Conservation (phyloP, 2,888 invertebrate genomes). For the Stenurella melanura region DNA sequence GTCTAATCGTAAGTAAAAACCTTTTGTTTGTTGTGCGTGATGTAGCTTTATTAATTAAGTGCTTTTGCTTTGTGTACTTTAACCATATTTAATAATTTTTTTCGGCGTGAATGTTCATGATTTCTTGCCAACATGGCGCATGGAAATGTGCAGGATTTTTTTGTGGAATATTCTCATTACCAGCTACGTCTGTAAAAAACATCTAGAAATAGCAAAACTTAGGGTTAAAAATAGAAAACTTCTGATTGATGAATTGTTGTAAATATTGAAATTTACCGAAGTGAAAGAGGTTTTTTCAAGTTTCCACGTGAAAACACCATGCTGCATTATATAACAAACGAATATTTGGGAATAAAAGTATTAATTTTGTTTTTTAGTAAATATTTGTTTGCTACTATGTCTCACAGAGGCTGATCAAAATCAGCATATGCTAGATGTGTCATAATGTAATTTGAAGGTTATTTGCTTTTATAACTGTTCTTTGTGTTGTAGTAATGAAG, state of each 20-base stretch:
- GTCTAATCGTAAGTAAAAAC: constrained; percentile 49
- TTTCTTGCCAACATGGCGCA: constrained; percentile 79
- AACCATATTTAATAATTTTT: constrained; percentile 52
- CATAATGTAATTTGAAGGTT: constrained; percentile 54
- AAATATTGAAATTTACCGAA: background rate
- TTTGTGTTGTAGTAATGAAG: constrained; percentile 78
- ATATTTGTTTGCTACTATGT: background rate
- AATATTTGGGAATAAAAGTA: constrained; percentile 8
- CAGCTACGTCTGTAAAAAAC: background rate
- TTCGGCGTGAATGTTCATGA: constrained; percentile 70
- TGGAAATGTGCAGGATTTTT: constrained; percentile 47
- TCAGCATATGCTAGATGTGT: constrained; percentile 48
- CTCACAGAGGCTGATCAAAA: background rate
- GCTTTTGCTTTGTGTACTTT: constrained; percentile 57
- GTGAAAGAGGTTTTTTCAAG: constrained; percentile 12
- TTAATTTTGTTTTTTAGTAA: background rate
- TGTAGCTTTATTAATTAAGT: constrained; percentile 40
- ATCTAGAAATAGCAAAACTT: constrained; percentile 24
- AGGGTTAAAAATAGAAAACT: constrained; percentile 29
- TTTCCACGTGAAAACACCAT: constrained; percentile 64
- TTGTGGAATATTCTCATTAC: constrained; percentile 23
- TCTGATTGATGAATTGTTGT: background rate
- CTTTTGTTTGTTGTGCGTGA: constrained; percentile 36
- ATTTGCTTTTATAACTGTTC: constrained; percentile 45
- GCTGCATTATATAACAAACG: constrained; percentile 59